Conservation (phyloP, 2,797 vertebrate species). For the Squalus acanthias region DNA sequence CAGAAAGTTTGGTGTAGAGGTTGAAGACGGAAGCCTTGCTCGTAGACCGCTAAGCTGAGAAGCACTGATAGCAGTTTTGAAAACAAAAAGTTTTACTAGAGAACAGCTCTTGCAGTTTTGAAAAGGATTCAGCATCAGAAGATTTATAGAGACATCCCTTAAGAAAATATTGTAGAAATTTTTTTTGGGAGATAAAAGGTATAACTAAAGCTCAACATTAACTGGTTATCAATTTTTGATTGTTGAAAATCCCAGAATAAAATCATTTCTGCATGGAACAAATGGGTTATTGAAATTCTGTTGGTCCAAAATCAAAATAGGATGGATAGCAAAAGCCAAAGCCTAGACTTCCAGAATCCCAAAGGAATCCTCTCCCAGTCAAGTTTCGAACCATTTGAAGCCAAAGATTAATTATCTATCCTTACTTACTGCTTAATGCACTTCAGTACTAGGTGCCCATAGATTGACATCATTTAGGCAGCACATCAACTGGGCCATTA, state of each 20-base stretch:
- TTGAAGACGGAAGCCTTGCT: constrained; percentile 87
- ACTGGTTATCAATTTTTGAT: not conserved
- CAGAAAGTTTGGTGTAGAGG: constrained; percentile 98
- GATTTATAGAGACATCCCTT: constrained; percentile 27
- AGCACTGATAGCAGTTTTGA: constrained; percentile 61
- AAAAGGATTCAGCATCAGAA: constrained; percentile 16
- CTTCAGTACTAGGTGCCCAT: not conserved
- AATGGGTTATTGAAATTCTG: not conserved
- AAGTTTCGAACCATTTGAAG: not conserved
- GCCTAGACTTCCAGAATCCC: not conserved
- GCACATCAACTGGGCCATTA: not conserved
- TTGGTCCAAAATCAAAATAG: not conserved
- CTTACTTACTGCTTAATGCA: not conserved
- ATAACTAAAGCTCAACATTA: not conserved
- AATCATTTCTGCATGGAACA: not conserved
- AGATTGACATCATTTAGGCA: not conserved
- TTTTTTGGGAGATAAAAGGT: not conserved
- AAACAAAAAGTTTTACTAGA: constrained; percentile 63
- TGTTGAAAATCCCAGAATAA: not conserved
- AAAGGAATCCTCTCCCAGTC: not conserved
- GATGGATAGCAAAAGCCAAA: not conserved
- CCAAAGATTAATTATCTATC: not conserved
- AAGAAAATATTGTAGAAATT: not conserved
- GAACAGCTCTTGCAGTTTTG: constrained; percentile 44
- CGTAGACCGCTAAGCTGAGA: constrained; percentile 79